Evolutionary conservation across 2,797 vertebrate genomes (phyloP).

Genomic region (Fratercula arctica): DNA sequence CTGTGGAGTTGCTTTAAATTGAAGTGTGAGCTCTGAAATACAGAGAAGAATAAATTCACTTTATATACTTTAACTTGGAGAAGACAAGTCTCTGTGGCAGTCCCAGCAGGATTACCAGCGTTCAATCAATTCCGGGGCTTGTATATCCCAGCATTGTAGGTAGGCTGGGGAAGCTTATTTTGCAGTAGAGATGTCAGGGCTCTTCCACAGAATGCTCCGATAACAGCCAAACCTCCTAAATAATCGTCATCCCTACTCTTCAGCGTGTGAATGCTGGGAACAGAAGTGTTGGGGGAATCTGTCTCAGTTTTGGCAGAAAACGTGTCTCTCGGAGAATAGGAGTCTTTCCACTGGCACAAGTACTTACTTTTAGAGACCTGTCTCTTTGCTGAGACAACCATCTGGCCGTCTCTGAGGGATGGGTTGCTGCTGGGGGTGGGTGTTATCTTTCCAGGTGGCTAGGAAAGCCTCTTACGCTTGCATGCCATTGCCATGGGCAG

Average conservation of each 20-base stretch:
- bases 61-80: neutral
- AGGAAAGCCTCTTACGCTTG: neutral
- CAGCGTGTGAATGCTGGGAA: neutral
- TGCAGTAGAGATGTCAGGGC: slow-evolving; percentile 18
- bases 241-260: neutral
- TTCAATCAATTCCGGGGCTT: neutral
- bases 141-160: neutral
- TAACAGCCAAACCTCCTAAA: slow-evolving; percentile 37
- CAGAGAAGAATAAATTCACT: slow-evolving; percentile 31
- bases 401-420: slow-evolving; percentile 13
- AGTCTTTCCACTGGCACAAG: slow-evolving; percentile 22
- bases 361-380: slow-evolving; percentile 27
- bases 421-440: neutral
- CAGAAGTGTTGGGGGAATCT: slow-evolving; percentile 32
- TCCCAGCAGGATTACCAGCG: slow-evolving; percentile 4
- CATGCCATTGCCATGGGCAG: neutral
- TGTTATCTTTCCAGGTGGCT: slow-evolving; percentile 13
- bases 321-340: neutral
- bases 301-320: slow-evolving; percentile 6
- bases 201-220: slow-evolving; percentile 7
- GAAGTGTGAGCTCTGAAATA: slow-evolving; percentile 47
- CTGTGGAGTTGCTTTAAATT: neutral
- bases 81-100: neutral
- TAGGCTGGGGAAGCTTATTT: slow-evolving; percentile 19
- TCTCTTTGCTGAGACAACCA: slow-evolving; percentile 38